Evolutionary conservation across 2,113 vertebrate species (phyloP).

Genomic region (Siniperca chuatsi): DNA sequence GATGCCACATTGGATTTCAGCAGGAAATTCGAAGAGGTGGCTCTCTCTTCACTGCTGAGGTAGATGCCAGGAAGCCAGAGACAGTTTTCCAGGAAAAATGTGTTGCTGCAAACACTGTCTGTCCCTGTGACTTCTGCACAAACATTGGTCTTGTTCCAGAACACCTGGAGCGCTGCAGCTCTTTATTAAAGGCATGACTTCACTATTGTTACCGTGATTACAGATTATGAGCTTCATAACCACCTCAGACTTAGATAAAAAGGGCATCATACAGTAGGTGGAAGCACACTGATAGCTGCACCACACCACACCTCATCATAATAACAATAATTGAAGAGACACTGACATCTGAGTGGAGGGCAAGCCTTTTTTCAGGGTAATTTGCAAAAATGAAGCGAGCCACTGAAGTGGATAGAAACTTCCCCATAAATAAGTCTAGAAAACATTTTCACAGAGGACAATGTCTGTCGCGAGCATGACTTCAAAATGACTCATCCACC

Average conservation of each 20-base stretch:
- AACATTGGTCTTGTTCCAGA: constrained; percentile 70
- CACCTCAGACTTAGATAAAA: constrained; percentile 49
- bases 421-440: constrained; percentile 58
- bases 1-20: constrained; percentile 84
- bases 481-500: constrained; percentile 60
- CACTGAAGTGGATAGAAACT: constrained; percentile 59
- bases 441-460: constrained; percentile 67
- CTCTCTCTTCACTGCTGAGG: constrained; percentile 67
- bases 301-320: constrained; percentile 49
- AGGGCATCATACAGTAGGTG: constrained; percentile 19
- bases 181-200: constrained; percentile 42
- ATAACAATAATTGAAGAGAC: constrained; percentile 57
- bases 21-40: constrained; percentile 82
- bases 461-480: constrained; percentile 54
- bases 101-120: constrained; percentile 72
- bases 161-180: constrained; percentile 63
- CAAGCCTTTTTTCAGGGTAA: constrained; percentile 50
- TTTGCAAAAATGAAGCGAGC: constrained; percentile 64
- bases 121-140: constrained; percentile 72
- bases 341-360: constrained; percentile 54
- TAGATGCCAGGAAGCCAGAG: constrained; percentile 80
- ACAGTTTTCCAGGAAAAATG: constrained; percentile 81
- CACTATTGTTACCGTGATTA: constrained; percentile 52
- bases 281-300: constrained; percentile 15
- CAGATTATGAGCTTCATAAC: constrained; percentile 60